Evolutionary conservation across 2,797 vertebrate species (phyloP), one percentile per base, ranked within the genome.

Genomic region (Acrossocheilus wenchowensis): DNA sequence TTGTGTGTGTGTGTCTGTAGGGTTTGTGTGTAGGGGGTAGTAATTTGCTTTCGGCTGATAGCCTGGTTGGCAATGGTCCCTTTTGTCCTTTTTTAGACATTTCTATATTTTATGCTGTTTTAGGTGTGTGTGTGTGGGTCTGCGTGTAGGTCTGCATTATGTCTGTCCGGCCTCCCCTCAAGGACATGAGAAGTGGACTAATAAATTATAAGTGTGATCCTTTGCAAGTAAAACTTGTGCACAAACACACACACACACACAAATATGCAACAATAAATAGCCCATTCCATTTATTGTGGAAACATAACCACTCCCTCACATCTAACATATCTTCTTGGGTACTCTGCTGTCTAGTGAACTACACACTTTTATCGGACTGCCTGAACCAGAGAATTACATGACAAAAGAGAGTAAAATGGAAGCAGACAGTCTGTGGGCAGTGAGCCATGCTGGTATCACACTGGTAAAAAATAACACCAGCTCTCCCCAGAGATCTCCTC

Each of bases 321-420:
- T 43, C 41, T 43, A 43, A 43, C 8, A 43, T 43, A 43, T 83
- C 50, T 83, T 78, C 57, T 66, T 50, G 41, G 34, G 9, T 6
- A 17, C 66, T 21, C 82, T 81, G 50, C 78, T 85, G 45, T 50
- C 90, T 81, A 91, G 92, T 94, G 93, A 92, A 93, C 93, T 52
- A 78, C 86, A 73, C 86, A 48, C 74, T 54, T 39, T 89, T 87
- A 89, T 91, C 86, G 26, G 54, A n/a, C 68, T 36, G 48, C 23
- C 78, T 48, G 79, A 79, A 86, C 92, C 90, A 88, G 84, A 86
- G 91, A 93, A 86, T 74, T 80, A 89, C 89, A 90, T 87, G 81
- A 81, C 92, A 87, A 86, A 86, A 81, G 91, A 91, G 39, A 89
- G 54, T 71, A 85, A 90, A 88, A 90, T 87, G 86, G 88, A 87